Evolutionary conservation across 2,888 invertebrate genomes (phyloP), one percentile per base, ranked within the genome.

Genomic region (Ischnus inquisitorius): DNA sequence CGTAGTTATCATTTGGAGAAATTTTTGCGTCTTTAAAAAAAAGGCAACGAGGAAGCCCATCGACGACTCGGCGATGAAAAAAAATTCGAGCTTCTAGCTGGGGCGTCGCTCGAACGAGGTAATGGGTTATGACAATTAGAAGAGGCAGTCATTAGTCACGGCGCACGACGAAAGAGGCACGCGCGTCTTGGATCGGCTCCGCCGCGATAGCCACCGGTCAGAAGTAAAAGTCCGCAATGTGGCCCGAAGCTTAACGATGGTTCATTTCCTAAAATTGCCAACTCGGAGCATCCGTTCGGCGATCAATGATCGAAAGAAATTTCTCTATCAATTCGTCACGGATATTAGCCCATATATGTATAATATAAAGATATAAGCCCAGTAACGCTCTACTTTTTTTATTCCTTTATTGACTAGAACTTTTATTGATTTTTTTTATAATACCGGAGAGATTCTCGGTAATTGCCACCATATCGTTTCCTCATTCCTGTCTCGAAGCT

Each of bases 221-320:
- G 65, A 41, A 75, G 83, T 76, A 83, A 83, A 83, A 83, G 79
- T 83, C 57, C 41, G 16, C 72, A 71, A 28, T 69, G 51, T 78
- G 51, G 51, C 62, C 34, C 62, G 34, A 22, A 22, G 16, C 46
- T 54, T 12, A 25, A 46, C 57, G 25, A 16, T 8, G 41, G 48
- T 48, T 71, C 16, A 76, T 69, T 69, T 54, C 54, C 22, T 46
- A 46, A 69, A 83, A 75, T 79, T 39, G 41, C 19, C 64, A 64
- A 64, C 57, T 62, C 46, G 62, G 51, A 68, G 16, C 25, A n/a
- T 54, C 6, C n/a, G n/a, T 16, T 34, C 34, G 2, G 2, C 3
- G n/a, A 1, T 48, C 28, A 8, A 68, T 34, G 12, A 34, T 28
- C 16, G n/a, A 8, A 28, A 34, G 34, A 34, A 3, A 54, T 48